Percentiles rank a stretch among this genome's conserved stretches.
Conservation (phyloP, 35 echinoderm and acorn worm genomes). For the Heliocidaris erythrogramma region DNA sequence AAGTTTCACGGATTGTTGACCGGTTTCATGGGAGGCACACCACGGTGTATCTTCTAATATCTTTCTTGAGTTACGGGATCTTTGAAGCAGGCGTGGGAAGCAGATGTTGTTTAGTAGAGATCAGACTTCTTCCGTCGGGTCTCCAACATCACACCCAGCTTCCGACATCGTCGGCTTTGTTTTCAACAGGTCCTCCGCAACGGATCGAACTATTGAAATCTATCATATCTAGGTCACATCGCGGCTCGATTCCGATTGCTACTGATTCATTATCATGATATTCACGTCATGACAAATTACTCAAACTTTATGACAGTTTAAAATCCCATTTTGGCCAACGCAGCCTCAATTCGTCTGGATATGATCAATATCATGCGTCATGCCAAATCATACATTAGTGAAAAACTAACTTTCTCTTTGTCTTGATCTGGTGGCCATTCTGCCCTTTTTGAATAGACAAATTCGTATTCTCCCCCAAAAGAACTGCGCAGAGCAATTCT, state of each 20-base stretch:
- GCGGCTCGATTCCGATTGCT: neutral
- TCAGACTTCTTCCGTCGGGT: constrained; percentile 4
- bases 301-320: neutral
- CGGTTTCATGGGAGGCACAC: neutral
- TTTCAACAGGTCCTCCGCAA: neutral
- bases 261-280: neutral
- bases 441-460: too few species aligned
- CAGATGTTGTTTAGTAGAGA: constrained; percentile 11
- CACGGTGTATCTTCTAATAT: neutral
- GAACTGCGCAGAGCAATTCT: too few species aligned
- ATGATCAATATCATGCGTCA: neutral
- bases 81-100: neutral
- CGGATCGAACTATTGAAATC: neutral
- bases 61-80: neutral
- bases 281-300: neutral
- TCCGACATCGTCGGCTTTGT: neutral
- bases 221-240: neutral
- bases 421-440: too few species aligned
- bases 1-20: neutral
- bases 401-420: too few species aligned
- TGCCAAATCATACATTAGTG: neutral
- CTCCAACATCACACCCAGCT: neutral
- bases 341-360: neutral
- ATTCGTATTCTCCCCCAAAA: too few species aligned
- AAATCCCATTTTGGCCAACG: neutral